Conservation (phyloP, 53 echinoderm and acorn worm species). For the Holothuria scabra region DNA sequence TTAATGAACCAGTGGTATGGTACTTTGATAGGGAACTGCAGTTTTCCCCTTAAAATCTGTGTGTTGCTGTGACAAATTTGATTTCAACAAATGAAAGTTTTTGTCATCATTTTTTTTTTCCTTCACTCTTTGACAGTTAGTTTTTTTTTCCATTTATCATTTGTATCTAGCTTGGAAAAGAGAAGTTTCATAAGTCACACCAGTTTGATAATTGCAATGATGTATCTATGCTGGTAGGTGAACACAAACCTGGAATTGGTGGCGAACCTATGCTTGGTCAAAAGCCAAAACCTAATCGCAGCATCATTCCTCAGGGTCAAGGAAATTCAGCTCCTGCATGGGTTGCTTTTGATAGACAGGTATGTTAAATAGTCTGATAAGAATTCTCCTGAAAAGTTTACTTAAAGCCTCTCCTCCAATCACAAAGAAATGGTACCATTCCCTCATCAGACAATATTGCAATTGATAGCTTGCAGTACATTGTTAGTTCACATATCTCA, state of each 20-base stretch:
- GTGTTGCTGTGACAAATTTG: too few species aligned
- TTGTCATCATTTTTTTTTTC: neutral
- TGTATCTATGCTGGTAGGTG: slow-evolving; percentile 94
- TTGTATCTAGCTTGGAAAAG: slow-evolving; percentile 88
- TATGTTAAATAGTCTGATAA: slow-evolving; percentile 9
- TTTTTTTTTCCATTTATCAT: slow-evolving; percentile 3
- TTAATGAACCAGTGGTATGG: too few species aligned
- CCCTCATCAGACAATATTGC: too few species aligned
- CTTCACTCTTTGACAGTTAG: neutral
- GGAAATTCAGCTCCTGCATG: slow-evolving; percentile 95
- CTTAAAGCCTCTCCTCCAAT: too few species aligned
- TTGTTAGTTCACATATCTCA: too few species aligned
- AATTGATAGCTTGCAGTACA: too few species aligned
- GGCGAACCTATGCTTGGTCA: slow-evolving; percentile 83
- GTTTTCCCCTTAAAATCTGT: too few species aligned
- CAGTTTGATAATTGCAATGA: slow-evolving; percentile 95
- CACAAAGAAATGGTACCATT: too few species aligned
- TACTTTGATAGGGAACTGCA: too few species aligned
- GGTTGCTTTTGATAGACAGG: slow-evolving; percentile 96
- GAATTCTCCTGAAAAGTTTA: too few species aligned
- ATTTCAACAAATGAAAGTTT: too few species aligned
- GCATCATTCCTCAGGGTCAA: slow-evolving; percentile 93
- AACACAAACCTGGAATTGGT: slow-evolving; percentile 94
- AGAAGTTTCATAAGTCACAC: slow-evolving; percentile 90
- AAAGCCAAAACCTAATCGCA: slow-evolving; percentile 80